Base-by-base conservation (phyloP, 2,797 vertebrate genomes). In the Neosalanx taihuensis region DNA sequence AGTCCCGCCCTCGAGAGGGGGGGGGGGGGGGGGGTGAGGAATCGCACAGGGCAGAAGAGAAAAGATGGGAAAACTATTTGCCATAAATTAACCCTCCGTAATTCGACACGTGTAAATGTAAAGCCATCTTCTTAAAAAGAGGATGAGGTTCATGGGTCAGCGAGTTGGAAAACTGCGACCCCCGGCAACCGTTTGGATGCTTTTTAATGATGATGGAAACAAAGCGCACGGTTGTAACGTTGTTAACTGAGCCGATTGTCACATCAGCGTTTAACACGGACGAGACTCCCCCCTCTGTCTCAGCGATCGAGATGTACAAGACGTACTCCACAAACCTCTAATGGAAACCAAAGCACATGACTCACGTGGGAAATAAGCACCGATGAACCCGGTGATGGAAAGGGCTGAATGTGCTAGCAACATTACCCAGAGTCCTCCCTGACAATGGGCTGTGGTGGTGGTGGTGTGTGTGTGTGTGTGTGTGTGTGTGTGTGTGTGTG, bases 331-430 rank as follows among this genome's bases (percentile, higher is more conserved):
- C 83, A 49, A 65, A 13, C 79, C 79, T 90, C 88, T 85, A 31
- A 35, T 35, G 31, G 53, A 85, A 88, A 88, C 84, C 80, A 81
- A 85, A 86, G 85, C 83, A 82, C 84, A 90, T 76, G 90, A 79
- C 85, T 88, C 88, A 88, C 84, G 53, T 64, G 90, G 90, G 88
- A 90, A 92, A 92, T 91, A 90, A 91, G 83, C 85, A 86, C 84
- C 82, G 87, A 84, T 81, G 75, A 87, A 79, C 78, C 30, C 84
- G 87, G 87, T 90, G 88, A 91, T 89, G 82, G 86, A 90, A 89
- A 86, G 84, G 83, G 84, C 82, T 85, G 89, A 89, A 91, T 89
- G 85, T 85, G 88, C 87, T 72, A 20, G 82, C 78, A 83, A 80
- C 85, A 87, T 89, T 51, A 78, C 83, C 84, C 79, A 79, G 86